Conservation (phyloP, 92 coral and sea anemone species). For the Porites divaricata region DNA sequence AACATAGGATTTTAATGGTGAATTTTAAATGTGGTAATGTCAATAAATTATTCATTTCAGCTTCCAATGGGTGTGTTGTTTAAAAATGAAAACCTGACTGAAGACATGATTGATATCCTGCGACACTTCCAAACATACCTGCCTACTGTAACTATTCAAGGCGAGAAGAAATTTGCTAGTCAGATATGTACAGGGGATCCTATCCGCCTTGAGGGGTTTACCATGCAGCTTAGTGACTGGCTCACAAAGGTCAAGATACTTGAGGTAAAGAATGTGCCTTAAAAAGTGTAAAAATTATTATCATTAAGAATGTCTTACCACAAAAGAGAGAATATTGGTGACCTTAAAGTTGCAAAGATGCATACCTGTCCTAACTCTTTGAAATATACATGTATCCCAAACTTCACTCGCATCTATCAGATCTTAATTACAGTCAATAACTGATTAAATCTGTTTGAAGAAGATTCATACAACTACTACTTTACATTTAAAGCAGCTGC, state of each 20-base stretch:
- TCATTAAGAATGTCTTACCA: slow-evolving; percentile 1
- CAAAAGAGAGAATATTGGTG: not conserved
- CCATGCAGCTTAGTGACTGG: slow-evolving; percentile 37
- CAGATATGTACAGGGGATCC: slow-evolving; percentile 37
- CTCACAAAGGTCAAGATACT: not conserved
- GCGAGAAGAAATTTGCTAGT: too few species aligned
- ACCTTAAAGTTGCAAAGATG: slow-evolving; percentile 5
- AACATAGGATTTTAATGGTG: too few species aligned
- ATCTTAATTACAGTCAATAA: not conserved
- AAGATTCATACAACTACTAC: not conserved
- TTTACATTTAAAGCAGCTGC: too few species aligned
- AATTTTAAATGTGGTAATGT: not conserved
- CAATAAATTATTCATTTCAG: not conserved
- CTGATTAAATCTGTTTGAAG: not conserved
- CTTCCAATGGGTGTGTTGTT: slow-evolving; percentile 19
- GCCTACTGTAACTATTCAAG: not conserved
- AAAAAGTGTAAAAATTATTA: not conserved
- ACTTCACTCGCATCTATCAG: slow-evolving; percentile 3
- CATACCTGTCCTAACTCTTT: slow-evolving; percentile 2
- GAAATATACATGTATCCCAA: too few species aligned
- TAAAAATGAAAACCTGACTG: slow-evolving; percentile 41
- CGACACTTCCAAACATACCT: slow-evolving; percentile 8
- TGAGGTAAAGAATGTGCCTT: slow-evolving; percentile 16
- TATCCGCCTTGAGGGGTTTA: slow-evolving; percentile 35
- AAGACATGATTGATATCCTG: slow-evolving; percentile 36